phyloP scores from a whole-genome alignment of 2,797 vertebrate genomes.

The Columba guinea region DNA sequence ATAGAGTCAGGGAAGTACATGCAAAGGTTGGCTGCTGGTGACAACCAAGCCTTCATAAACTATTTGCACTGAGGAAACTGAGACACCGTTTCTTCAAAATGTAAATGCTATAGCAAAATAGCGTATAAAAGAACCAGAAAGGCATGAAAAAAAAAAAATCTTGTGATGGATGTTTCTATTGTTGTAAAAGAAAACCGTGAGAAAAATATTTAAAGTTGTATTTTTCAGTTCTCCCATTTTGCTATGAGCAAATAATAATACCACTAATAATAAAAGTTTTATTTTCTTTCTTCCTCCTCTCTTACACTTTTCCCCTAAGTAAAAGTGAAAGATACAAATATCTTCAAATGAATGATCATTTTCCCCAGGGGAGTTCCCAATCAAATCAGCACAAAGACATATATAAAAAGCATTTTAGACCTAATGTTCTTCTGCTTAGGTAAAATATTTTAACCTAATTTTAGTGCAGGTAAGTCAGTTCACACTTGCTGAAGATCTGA shows the following conservation, averaged over 20 bases:
- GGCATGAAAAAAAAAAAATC: neutral
- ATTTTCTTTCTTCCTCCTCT: neutral
- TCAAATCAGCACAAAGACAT: conserved; percentile 1
- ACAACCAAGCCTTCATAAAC: neutral
- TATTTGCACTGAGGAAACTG: neutral
- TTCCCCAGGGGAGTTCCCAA: conserved; percentile 4
- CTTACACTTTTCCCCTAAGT: neutral
- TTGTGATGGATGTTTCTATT: neutral
- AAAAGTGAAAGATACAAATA: neutral
- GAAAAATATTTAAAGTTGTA: neutral
- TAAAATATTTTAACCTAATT: neutral
- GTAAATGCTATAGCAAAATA: neutral
- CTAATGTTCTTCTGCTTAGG: neutral
- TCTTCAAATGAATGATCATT: conserved; percentile 23
- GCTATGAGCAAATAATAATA: neutral
- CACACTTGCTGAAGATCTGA: neutral
- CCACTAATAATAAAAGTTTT: neutral
- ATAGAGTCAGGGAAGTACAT: neutral
- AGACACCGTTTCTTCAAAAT: neutral
- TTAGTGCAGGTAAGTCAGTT: neutral
- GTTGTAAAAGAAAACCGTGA: neutral
- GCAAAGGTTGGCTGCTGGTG: neutral
- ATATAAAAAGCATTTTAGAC: neutral
- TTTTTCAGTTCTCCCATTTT: neutral
- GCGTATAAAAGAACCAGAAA: neutral